Base-by-base conservation (phyloP, 2,888 invertebrate genomes). In the Synanthedon andrenaeformis region DNA sequence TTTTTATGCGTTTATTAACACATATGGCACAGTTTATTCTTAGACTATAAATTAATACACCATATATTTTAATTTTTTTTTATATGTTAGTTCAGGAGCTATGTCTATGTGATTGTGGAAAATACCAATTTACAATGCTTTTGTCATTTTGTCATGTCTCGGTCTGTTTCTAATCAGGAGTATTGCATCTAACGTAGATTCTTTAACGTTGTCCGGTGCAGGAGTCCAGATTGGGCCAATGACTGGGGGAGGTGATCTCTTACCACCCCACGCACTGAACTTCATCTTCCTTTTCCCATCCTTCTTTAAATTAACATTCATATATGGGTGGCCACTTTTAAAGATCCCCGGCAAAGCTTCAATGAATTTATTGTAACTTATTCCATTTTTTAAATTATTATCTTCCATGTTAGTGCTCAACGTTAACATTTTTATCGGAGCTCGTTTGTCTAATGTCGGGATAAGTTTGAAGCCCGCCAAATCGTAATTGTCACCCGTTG, bases 141-240 rank as follows among this genome's bases (percentile, higher is more conserved):
- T 69, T 17, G 54, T 59, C 56, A 55, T 52, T 4, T 64, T 67
- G 12, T 64, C 64, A 51, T 62, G 62, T 49, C 6, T 55, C 45
- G 19, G 17, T 12, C 11, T 23, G 11, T 49, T 23, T 62, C 79
- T 70, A 55, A 82, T 70, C 42, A 83, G 59, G 2, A 83, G 64
- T 56, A 85, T 76, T 3, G 79, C 76, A 58, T 82, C 64, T 52
- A 85, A 60, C 2, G 78, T 74, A 0, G 74, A 64, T 19, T 82
- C 83, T 55, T 80, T 80, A 1, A 74, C 17, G 50, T 74, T 66
- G 51, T 73, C 68, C 0, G 75, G 58, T 0, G 78, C 69, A 0
- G 84, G 85, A 0, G 79, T 82, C 86, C 86, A 86, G 42, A 87
- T 83, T 0, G 86, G 86, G 0, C 86, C 86, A n/a, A 87, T 86